These are phyloP conservation scores for Thunnus albacares DNA, from an alignment of 2,797 vertebrate species.

Conservation along the genomic window DNA sequence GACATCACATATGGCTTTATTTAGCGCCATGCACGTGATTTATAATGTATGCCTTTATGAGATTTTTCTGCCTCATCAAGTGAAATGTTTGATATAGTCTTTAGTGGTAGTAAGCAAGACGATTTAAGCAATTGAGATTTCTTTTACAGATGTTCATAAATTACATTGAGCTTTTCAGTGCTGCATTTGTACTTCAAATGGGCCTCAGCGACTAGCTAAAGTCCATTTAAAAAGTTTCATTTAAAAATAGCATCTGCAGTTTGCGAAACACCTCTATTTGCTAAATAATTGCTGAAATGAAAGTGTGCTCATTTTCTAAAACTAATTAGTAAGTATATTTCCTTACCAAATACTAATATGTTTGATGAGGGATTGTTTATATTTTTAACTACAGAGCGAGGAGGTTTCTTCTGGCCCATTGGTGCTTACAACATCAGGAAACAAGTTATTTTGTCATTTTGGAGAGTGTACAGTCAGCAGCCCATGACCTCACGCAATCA, in stretches of 20 bases:
- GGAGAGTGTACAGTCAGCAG: conserved; percentile 61
- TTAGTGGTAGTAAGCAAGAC: conserved; percentile 9
- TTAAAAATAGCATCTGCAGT: conserved; percentile 36
- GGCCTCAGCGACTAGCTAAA: neutral
- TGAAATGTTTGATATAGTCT: conserved; percentile 31
- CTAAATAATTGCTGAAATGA: conserved; percentile 27
- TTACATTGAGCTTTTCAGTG: neutral
- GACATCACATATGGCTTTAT: conserved; percentile 35
- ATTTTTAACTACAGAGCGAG: neutral
- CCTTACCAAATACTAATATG: conserved; percentile 28
- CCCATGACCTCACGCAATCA: conserved; percentile 55
- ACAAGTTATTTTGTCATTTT: conserved; percentile 54
- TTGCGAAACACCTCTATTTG: conserved; percentile 9
- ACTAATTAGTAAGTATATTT: conserved; percentile 7
- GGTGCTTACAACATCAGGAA: conserved; percentile 45
- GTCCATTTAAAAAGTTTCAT: neutral
- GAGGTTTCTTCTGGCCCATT: conserved; percentile 37
- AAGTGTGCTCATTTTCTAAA: conserved; percentile 10
- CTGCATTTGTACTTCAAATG: conserved; percentile 34
- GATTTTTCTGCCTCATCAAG: conserved; percentile 29
- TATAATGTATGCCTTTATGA: conserved; percentile 1
- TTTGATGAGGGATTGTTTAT: conserved; percentile 18
- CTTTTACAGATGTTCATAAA: conserved; percentile 15
- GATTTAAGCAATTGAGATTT: conserved; percentile 20
- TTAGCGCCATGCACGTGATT: conserved; percentile 12